Conservation (phyloP, 2,797 vertebrate species). For the Liasis olivaceus region DNA sequence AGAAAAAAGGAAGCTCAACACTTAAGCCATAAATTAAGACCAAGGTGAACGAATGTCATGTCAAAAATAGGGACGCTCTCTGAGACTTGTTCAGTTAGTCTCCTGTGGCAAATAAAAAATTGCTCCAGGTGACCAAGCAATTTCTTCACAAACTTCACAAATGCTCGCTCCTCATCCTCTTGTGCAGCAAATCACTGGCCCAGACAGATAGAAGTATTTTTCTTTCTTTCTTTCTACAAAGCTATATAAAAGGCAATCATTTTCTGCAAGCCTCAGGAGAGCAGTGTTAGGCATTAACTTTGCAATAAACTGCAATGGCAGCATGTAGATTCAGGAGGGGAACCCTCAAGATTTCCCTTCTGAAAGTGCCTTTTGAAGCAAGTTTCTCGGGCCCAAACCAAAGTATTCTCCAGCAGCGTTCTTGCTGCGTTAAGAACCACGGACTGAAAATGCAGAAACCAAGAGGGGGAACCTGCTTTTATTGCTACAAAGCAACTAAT, state of each 20-base stretch:
- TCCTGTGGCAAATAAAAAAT: background rate
- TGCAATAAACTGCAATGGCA: background rate
- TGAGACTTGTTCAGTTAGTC: background rate
- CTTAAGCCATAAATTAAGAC: background rate
- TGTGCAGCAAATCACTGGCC: background rate
- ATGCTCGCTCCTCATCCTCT: too few relatives aligned
- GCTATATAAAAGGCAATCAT: background rate
- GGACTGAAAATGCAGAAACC: background rate
- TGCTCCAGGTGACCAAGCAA: background rate
- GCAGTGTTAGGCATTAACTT: background rate
- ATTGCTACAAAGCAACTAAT: background rate
- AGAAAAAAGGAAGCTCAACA: background rate
- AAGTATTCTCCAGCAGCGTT: background rate
- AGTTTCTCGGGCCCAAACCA: constrained; percentile 2
- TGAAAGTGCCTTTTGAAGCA: background rate
- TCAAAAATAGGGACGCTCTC: background rate
- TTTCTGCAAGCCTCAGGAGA: background rate
- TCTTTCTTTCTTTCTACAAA: background rate
- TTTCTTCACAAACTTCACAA: background rate
- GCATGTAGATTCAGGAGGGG: background rate
- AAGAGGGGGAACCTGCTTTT: background rate
- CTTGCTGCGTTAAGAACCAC: background rate
- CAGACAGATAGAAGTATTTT: background rate
- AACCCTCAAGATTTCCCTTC: background rate
- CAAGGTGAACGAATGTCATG: background rate